phyloP scores from a whole-genome alignment of 92 coral and sea anemone species.

The Actinernus sp. region DNA sequence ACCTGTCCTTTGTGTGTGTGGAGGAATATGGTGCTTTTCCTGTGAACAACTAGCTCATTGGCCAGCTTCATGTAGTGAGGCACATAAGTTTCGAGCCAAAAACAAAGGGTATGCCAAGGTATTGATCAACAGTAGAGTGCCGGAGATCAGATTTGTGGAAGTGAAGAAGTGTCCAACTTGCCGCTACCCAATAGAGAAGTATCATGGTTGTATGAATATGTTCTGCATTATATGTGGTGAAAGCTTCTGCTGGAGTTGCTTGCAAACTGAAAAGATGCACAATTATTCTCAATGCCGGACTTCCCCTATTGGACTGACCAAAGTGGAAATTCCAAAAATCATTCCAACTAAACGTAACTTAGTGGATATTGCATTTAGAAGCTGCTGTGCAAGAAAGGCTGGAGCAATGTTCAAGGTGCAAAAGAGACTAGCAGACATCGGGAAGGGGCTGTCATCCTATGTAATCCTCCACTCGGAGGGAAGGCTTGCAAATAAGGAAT shows the following conservation, averaged over 20 bases:
- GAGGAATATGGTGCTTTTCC: constrained; percentile 69
- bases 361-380: background rate
- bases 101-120: too few species aligned
- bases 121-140: too few species aligned
- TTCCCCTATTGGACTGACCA: too few species aligned
- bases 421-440: background rate
- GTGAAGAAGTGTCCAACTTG: constrained; percentile 83
- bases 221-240: constrained; percentile 54
- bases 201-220: constrained; percentile 76
- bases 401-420: background rate
- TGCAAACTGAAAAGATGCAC: too few species aligned
- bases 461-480: background rate
- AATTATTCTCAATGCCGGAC: too few species aligned
- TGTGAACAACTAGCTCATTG: constrained; percentile 82
- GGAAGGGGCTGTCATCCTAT: background rate
- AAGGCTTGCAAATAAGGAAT: background rate
- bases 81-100: constrained; percentile 3
- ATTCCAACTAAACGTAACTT: background rate
- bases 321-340: background rate
- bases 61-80: constrained; percentile 84
- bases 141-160: constrained; percentile 41
- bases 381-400: background rate
- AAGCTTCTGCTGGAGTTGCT: constrained; percentile 82
- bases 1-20: constrained; percentile 75
- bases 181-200: constrained; percentile 80